These are phyloP conservation scores for Oryzias dopingdopingensis DNA, from an alignment of 2,797 vertebrate genomes.

Conservation along the genomic window DNA sequence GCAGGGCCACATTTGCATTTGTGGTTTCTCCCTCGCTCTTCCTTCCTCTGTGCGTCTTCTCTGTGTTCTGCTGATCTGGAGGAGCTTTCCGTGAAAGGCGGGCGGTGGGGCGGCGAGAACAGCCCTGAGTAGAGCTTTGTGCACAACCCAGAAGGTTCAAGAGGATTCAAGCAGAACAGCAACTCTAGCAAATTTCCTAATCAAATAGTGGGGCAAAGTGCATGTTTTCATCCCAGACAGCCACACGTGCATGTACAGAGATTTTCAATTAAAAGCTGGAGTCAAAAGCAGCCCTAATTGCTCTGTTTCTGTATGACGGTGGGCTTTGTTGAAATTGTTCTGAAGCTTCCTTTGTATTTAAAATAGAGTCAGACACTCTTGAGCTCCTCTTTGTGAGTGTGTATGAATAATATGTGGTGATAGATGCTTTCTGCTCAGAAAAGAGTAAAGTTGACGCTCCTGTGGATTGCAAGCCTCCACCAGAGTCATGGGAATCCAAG, in stretches of 20 bases:
- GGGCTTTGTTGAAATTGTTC: conserved; percentile 14
- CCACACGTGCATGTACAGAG: conserved; percentile 11
- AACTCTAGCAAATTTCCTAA: conserved; percentile 38
- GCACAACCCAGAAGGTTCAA: conserved; percentile 43
- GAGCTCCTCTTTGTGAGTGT: neutral
- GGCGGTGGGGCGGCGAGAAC: conserved; percentile 7
- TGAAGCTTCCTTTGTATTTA: conserved; percentile 13
- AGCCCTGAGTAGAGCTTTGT: conserved; percentile 35
- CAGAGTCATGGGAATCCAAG: conserved; percentile 28
- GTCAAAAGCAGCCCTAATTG: conserved; percentile 9
- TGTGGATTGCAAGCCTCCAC: conserved; percentile 24
- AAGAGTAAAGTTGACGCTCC: conserved; percentile 13
- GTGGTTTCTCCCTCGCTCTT: conserved; percentile 60
- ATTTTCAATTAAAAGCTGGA: neutral
- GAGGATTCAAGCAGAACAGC: conserved; percentile 47
- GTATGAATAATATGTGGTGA: conserved; percentile 6
- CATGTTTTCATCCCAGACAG: conserved; percentile 14
- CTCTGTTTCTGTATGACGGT: conserved; percentile 11
- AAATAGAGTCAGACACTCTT: neutral
- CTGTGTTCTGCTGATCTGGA: conserved; percentile 29
- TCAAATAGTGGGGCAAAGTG: conserved; percentile 26
- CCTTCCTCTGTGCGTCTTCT: conserved; percentile 31
- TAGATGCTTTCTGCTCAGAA: conserved; percentile 6
- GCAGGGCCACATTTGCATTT: conserved; percentile 71
- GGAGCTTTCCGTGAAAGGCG: conserved; percentile 24